A percentile compares a stretch with the other conserved stretches of the same genome.
Conservation (phyloP, 2,797 vertebrate genomes). For the Myotis planiceps region DNA sequence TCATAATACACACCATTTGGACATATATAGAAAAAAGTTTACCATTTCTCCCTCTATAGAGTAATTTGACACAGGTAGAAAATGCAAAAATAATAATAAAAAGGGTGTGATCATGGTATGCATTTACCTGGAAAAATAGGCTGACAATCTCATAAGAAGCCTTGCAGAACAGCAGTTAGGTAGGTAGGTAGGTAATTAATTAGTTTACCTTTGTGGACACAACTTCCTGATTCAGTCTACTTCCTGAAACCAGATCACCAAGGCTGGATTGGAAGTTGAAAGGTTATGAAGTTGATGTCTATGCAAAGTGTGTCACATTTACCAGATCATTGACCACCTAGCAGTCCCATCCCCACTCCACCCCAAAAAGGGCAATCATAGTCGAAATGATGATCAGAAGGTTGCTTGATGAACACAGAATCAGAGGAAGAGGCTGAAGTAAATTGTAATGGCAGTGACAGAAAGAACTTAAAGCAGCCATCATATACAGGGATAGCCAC, state of each 20-base stretch:
- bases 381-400: background rate
- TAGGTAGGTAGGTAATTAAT: background rate
- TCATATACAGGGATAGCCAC: background rate
- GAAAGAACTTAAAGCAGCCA: background rate
- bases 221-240: background rate
- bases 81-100: background rate
- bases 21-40: background rate
- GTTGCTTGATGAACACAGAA: background rate
- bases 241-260: background rate
- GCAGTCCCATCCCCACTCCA: background rate
- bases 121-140: background rate
- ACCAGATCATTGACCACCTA: background rate
- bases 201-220: background rate
- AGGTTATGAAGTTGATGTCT: background rate
- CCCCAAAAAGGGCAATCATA: background rate
- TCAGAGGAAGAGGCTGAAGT: background rate
- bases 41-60: background rate
- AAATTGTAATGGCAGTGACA: background rate
- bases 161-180: background rate
- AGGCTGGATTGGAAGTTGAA: background rate
- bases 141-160: background rate
- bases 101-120: background rate
- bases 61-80: background rate
- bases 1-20: background rate
- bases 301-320: background rate